A percentile compares a stretch with the other conserved stretches of the same genome.
These are phyloP conservation scores for Alces alces DNA, from an alignment of 2,113 vertebrate genomes.

Conservation along the genomic window DNA sequence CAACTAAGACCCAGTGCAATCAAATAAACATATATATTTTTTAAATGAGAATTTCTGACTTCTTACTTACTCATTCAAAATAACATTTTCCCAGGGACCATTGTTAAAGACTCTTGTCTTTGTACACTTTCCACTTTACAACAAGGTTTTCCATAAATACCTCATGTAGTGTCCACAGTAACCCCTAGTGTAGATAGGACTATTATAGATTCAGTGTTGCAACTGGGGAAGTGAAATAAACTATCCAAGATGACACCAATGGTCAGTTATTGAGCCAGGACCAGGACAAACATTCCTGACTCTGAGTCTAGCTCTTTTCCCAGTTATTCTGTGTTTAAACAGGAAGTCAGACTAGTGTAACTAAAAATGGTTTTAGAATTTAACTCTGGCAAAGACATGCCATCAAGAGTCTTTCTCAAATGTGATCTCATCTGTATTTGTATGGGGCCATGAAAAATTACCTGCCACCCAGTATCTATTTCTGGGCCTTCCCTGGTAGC, in stretches of 20 bases:
- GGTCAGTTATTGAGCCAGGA: background rate
- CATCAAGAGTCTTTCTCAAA: conserved; percentile 9
- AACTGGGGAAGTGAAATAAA: background rate
- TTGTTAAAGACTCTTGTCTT: background rate
- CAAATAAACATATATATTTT: background rate
- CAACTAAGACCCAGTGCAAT: background rate
- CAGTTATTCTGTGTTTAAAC: background rate
- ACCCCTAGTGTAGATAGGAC: background rate
- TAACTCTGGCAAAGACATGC: background rate
- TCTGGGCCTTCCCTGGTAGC: background rate
- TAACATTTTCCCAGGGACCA: background rate
- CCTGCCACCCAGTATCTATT: background rate
- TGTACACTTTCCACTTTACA: background rate
- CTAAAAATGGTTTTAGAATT: conserved; percentile 3
- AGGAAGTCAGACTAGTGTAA: background rate
- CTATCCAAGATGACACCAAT: background rate
- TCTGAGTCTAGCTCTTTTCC: background rate
- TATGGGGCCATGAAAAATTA: background rate
- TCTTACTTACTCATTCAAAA: background rate
- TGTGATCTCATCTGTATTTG: conserved; percentile 1
- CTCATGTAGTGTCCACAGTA: background rate
- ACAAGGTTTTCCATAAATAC: background rate
- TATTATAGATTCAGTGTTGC: background rate
- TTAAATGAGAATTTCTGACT: background rate
- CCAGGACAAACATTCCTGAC: background rate